These are phyloP conservation scores for Samia ricini DNA, from an alignment of 1,140 invertebrate species.

Conservation along the genomic window DNA sequence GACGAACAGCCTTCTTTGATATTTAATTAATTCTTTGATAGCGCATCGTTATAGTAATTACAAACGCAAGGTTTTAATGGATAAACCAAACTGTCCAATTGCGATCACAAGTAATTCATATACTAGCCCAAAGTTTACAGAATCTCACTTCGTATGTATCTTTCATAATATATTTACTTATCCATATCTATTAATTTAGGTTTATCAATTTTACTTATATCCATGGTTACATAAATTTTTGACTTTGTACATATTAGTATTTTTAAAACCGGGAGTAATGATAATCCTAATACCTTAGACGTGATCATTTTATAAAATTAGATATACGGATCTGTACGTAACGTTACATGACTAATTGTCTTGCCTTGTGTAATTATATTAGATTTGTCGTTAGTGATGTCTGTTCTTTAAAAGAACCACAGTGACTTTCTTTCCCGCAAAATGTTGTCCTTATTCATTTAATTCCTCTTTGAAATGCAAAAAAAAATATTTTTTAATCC, in stretches of 20 bases:
- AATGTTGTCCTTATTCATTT: not conserved
- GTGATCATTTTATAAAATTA: constrained; percentile 17
- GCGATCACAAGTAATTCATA: not conserved
- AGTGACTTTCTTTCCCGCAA: constrained; percentile 13
- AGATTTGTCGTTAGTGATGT: constrained; percentile 17
- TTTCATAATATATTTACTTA: too few relatives aligned
- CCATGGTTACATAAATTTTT: not conserved
- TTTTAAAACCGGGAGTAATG: not conserved
- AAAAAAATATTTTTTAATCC: not conserved
- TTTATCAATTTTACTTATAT: not conserved
- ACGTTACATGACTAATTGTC: constrained; percentile 19
- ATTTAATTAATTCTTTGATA: too few relatives aligned
- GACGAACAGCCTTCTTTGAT: too few relatives aligned
- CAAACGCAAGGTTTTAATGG: too few relatives aligned
- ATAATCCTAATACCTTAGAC: constrained; percentile 14
- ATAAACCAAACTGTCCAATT: not conserved
- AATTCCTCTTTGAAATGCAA: not conserved
- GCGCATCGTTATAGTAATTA: too few relatives aligned
- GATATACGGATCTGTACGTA: constrained; percentile 19
- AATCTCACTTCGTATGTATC: not conserved
- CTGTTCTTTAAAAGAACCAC: constrained; percentile 20
- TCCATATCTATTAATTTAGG: too few relatives aligned
- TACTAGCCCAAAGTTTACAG: not conserved
- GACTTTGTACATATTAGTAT: not conserved
- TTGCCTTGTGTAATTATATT: constrained; percentile 26